phyloP scores from a whole-genome alignment of 2,113 vertebrate species.

The Trematocara macrostoma region DNA sequence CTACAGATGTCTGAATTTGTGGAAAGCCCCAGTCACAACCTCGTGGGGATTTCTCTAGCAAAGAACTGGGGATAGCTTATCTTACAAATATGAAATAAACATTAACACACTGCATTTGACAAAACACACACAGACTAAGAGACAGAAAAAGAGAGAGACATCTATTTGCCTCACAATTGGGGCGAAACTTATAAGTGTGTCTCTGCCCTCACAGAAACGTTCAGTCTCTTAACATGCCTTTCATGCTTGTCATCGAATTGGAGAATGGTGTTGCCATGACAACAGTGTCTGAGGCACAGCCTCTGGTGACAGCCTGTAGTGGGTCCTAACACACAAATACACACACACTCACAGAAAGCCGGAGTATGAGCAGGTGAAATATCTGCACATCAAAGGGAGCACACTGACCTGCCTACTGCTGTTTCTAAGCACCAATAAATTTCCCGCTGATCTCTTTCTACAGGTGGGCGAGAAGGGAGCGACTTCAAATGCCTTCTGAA shows the following conservation, averaged over 20 bases:
- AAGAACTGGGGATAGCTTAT: not conserved
- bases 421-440: slow-evolving; percentile 46
- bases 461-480: not conserved
- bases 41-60: not conserved
- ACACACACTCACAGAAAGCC: not conserved
- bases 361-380: slow-evolving; percentile 35
- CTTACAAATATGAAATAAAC: not conserved
- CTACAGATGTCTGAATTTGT: not conserved
- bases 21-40: not conserved
- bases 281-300: slow-evolving; percentile 55
- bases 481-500: slow-evolving; percentile 26
- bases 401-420: slow-evolving; percentile 30
- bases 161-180: not conserved
- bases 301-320: slow-evolving; percentile 43
- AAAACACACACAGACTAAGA: not conserved
- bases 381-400: slow-evolving; percentile 50
- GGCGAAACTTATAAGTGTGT: not conserved
- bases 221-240: slow-evolving; percentile 58
- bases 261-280: slow-evolving; percentile 63
- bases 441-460: slow-evolving; percentile 31
- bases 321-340: not conserved
- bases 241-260: slow-evolving; percentile 58
- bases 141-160: not conserved
- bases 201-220: slow-evolving; percentile 23
- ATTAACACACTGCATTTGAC: not conserved